These are phyloP conservation scores for Atta cephalotes DNA, from an alignment of 1,140 invertebrate species.

Conservation along the genomic window DNA sequence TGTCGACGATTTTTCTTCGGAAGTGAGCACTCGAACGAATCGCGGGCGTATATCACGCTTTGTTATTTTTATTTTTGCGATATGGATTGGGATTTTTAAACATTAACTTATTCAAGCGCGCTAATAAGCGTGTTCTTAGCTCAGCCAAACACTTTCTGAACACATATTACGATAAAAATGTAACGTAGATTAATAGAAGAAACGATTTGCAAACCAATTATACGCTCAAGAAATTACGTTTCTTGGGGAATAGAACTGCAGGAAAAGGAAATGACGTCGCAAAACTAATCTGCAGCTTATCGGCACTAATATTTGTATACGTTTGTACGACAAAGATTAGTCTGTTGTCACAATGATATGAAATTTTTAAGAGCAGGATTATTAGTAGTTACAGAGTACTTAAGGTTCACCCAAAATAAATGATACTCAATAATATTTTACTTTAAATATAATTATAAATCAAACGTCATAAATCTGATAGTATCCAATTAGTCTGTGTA, in stretches of 20 bases:
- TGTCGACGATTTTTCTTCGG: conserved; percentile 12
- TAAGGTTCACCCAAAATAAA: not conserved
- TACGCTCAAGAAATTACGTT: not conserved
- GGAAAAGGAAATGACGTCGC: conserved; percentile 33
- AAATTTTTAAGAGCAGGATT: not conserved
- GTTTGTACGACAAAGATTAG: conserved; percentile 14
- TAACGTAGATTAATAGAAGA: not conserved
- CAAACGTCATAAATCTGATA: not conserved
- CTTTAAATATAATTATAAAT: not conserved
- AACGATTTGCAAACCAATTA: conserved; percentile 1
- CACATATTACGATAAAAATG: not conserved
- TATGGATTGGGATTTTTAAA: not conserved
- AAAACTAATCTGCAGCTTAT: conserved; percentile 27
- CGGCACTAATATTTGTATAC: not conserved
- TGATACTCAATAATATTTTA: not conserved
- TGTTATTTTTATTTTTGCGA: conserved; percentile 22
- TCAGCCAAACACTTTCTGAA: not conserved
- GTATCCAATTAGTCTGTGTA: not conserved
- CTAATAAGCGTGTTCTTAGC: not conserved
- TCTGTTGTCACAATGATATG: not conserved
- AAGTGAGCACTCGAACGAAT: not conserved
- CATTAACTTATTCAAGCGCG: not conserved
- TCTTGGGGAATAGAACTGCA: not conserved
- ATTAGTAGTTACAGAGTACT: too few species aligned
- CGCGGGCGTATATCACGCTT: not conserved